These are phyloP conservation scores for Agrochola circellaris DNA, from an alignment of 2,888 invertebrate species.

Conservation along the genomic window DNA sequence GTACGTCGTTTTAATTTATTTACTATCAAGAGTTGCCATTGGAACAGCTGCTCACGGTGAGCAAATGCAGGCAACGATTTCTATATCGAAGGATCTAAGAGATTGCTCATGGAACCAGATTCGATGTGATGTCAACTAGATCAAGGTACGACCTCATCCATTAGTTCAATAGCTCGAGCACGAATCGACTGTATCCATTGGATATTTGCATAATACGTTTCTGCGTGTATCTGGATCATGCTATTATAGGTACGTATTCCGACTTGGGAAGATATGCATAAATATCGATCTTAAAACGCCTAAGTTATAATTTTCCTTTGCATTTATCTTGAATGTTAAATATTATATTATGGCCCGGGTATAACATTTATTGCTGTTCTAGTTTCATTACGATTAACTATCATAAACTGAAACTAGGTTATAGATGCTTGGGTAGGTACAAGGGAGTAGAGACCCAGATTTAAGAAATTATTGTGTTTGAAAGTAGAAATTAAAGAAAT, in stretches of 20 bases:
- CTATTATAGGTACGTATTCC: background rate
- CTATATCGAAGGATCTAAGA: conserved; percentile 62
- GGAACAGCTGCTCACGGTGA: conserved; percentile 32
- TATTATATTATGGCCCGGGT: conserved; percentile 33
- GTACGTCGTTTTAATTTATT: conserved; percentile 9
- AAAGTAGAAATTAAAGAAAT: conserved; percentile 39
- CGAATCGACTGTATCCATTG: conserved; percentile 63
- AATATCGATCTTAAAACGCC: conserved; percentile 11
- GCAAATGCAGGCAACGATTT: conserved; percentile 56
- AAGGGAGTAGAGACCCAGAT: conserved; percentile 27
- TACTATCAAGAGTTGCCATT: conserved; percentile 29
- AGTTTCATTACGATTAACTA: conserved; percentile 47
- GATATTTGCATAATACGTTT: conserved; percentile 44
- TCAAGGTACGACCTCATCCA: conserved; percentile 84
- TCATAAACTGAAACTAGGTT: conserved; percentile 42
- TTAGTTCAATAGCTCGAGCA: conserved; percentile 79
- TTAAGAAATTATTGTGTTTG: conserved; percentile 27
- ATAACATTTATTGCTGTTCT: conserved; percentile 40
- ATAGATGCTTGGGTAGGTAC: conserved; percentile 13
- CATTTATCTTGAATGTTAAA: conserved; percentile 37
- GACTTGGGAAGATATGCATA: conserved; percentile 8
- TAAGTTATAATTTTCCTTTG: conserved; percentile 24
- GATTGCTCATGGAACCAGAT: conserved; percentile 75
- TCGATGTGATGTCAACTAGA: conserved; percentile 80
- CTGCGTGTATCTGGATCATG: conserved; percentile 22